phyloP scores from a whole-genome alignment of 2,888 invertebrate genomes.

The Nycteola revayana region DNA sequence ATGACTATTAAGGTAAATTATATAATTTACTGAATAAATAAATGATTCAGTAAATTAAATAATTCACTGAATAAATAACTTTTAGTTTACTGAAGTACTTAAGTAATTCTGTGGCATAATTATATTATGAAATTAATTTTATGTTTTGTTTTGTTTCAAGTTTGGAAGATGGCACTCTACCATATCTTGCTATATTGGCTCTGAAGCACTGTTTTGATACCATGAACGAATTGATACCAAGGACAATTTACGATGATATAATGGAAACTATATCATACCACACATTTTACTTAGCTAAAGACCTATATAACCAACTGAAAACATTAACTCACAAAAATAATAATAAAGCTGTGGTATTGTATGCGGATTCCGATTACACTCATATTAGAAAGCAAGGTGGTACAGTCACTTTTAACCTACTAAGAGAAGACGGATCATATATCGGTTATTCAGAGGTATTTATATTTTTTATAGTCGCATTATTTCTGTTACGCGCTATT shows the following conservation, averaged over 20 bases:
- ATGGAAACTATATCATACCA: slow-evolving; percentile 87
- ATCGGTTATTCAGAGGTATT: slow-evolving; percentile 95
- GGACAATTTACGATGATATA: slow-evolving; percentile 56
- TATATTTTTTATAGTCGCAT: too few species aligned
- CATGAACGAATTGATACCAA: slow-evolving; percentile 84
- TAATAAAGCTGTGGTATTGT: slow-evolving; percentile 85
- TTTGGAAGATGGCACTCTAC: slow-evolving; percentile 96
- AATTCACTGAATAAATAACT: too few species aligned
- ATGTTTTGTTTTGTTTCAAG: slow-evolving; percentile 64
- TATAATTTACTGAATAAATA: too few species aligned
- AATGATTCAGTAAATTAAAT: too few species aligned
- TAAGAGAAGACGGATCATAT: slow-evolving; percentile 87
- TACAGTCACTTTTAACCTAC: slow-evolving; percentile 93
- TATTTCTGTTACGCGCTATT: too few species aligned
- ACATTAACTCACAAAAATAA: slow-evolving; percentile 88
- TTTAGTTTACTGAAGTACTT: too few species aligned
- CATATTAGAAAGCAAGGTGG: slow-evolving; percentile 88
- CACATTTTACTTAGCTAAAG: slow-evolving; percentile 88
- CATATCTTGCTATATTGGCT: slow-evolving; percentile 92
- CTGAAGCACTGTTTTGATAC: slow-evolving; percentile 92
- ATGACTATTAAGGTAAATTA: too few species aligned
- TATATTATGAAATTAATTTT: too few species aligned
- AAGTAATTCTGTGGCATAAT: too few species aligned
- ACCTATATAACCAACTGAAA: slow-evolving; percentile 84
- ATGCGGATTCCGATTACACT: slow-evolving; percentile 87